These are phyloP conservation scores for Dicyrtomina minuta DNA, from an alignment of 2,888 invertebrate genomes.

Conservation along the genomic window DNA sequence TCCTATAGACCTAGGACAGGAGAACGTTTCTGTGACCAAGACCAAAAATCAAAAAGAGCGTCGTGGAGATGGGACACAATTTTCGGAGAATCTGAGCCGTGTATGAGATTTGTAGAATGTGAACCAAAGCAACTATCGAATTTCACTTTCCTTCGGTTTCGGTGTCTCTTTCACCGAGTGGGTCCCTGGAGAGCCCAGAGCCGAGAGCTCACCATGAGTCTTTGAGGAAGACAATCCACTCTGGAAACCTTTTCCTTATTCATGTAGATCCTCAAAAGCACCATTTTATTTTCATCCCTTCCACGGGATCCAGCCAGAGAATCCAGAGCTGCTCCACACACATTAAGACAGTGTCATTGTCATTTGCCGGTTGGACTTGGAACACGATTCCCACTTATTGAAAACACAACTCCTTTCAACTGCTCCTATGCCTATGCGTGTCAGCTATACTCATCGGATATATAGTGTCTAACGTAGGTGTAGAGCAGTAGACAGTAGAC, in stretches of 20 bases:
- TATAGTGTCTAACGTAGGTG: too few species aligned
- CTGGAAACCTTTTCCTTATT: constrained; percentile 5
- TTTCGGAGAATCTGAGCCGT: too few species aligned
- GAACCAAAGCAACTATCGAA: not conserved
- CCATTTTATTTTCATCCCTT: not conserved
- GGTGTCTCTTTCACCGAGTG: constrained; percentile 16
- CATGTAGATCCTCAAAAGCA: not conserved
- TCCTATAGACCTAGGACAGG: too few species aligned
- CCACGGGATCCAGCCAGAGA: too few species aligned
- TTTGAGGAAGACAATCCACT: constrained; percentile 1
- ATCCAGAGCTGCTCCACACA: not conserved
- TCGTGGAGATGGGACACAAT: too few species aligned
- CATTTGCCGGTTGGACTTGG: not conserved
- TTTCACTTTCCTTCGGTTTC: constrained; percentile 22
- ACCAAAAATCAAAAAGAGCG: too few species aligned
- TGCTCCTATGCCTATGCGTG: too few species aligned
- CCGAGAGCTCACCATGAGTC: not conserved
- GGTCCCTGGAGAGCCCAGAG: not conserved
- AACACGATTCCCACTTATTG: not conserved
- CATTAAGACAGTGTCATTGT: constrained; percentile 6
- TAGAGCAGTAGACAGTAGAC: too few species aligned
- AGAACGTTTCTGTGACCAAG: too few species aligned
- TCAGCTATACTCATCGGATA: too few species aligned
- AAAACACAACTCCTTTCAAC: too few species aligned
- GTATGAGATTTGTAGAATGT: too few species aligned